phyloP scores from a whole-genome alignment of 1,140 invertebrate genomes.

The Trachelipus rathkii region DNA sequence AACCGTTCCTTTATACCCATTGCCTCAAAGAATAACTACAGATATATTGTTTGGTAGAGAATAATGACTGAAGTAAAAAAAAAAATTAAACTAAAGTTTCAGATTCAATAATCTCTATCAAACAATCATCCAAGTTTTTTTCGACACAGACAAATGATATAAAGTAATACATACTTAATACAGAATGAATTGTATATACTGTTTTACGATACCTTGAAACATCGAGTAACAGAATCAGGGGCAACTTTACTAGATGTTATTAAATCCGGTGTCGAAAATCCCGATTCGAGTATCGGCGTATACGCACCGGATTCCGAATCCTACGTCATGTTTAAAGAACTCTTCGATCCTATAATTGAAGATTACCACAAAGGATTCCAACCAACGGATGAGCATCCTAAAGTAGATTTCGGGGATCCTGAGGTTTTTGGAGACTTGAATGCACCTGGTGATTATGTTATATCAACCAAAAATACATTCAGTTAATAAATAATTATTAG shows the following conservation, averaged over 20 bases:
- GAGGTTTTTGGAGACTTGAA: slow-evolving; percentile 61
- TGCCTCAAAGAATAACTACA: no score
- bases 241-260: slow-evolving; percentile 84
- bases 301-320: slow-evolving; percentile 72
- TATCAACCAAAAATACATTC: slow-evolving; percentile 70
- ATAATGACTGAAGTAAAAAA: no score
- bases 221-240: slow-evolving; percentile 76
- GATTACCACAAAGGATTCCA: slow-evolving; percentile 57
- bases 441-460: slow-evolving; percentile 66
- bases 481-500: no score
- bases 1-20: no score
- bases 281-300: slow-evolving; percentile 41
- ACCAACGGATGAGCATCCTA: slow-evolving; percentile 56
- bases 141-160: no score
- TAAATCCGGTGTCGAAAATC: slow-evolving; percentile 64
- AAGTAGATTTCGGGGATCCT: slow-evolving; percentile 54
- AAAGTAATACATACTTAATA: no score
- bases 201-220: slow-evolving; percentile 85
- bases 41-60: no score
- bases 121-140: no score
- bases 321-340: slow-evolving; percentile 71
- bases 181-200: no score
- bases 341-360: slow-evolving; percentile 70
- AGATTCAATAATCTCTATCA: no score
- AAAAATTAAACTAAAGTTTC: no score